These are phyloP conservation scores for Hybognathus amarus DNA, from an alignment of 2,797 vertebrate genomes.

Conservation along the genomic window DNA sequence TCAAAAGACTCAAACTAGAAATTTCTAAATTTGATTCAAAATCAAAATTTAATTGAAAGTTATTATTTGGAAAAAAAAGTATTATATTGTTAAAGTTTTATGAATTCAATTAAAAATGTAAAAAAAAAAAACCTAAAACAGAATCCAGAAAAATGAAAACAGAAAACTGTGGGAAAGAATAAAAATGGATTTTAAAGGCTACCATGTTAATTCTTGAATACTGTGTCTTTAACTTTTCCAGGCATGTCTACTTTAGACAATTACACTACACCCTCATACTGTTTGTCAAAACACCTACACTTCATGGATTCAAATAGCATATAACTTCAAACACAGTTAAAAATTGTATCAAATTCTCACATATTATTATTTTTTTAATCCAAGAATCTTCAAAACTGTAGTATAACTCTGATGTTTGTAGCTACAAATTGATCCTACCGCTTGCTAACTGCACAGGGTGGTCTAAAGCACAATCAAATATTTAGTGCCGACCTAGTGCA, in stretches of 20 bases:
- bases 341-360: neutral
- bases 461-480: constrained; percentile 23
- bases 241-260: constrained; percentile 13
- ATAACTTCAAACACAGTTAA: neutral
- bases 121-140: too few relatives aligned
- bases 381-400: neutral
- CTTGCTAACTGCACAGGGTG: constrained; percentile 7
- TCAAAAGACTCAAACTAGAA: too few relatives aligned
- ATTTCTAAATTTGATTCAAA: too few relatives aligned
- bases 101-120: neutral
- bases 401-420: neutral
- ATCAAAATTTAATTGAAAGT: neutral
- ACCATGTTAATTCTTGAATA: neutral
- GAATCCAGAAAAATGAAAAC: neutral
- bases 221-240: neutral
- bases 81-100: neutral
- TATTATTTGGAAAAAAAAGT: neutral
- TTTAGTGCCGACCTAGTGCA: neutral
- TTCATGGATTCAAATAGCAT: constrained; percentile 1
- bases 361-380: neutral
- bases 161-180: neutral
- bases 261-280: constrained; percentile 2
- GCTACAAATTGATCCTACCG: neutral
- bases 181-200: neutral
- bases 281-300: neutral